Evolutionary conservation across 2,113 vertebrate genomes (phyloP).

Genomic region (Centropus unirufus): DNA sequence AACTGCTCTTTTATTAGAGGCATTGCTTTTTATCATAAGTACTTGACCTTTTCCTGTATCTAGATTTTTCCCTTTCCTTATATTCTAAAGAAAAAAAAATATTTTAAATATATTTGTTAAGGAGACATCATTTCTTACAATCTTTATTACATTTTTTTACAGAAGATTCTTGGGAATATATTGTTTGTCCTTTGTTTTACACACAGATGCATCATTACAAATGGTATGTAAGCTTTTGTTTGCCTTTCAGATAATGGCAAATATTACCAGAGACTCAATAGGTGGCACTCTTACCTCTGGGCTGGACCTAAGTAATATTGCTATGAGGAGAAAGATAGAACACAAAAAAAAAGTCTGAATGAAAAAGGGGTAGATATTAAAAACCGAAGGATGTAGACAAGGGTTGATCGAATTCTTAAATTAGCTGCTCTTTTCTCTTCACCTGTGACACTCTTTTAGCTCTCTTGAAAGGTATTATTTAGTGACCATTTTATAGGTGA

Average conservation of each 20-base stretch:
- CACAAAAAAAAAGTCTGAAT: not conserved
- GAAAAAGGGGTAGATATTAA: not conserved
- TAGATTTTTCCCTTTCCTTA: not conserved
- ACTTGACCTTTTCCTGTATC: not conserved
- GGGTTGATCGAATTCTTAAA: not conserved
- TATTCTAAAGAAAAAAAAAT: not conserved
- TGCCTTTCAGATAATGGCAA: not conserved
- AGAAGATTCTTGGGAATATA: not conserved
- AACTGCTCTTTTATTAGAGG: not conserved
- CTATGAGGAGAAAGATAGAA: not conserved
- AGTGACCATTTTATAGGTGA: not conserved
- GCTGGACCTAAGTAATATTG: not conserved
- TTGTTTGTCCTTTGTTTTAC: not conserved
- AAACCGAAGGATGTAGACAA: slow-evolving; percentile 16
- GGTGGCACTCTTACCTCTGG: slow-evolving; percentile 75
- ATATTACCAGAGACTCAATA: slow-evolving; percentile 45
- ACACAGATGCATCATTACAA: not conserved
- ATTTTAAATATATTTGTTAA: not conserved
- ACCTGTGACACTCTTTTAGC: not conserved
- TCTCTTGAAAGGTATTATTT: not conserved
- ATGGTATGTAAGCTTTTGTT: not conserved
- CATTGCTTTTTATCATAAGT: not conserved
- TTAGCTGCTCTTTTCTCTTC: not conserved
- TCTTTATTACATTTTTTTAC: not conserved
- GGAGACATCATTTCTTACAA: not conserved